phyloP scores from a whole-genome alignment of 1,140 invertebrate genomes.

The Drusus annulatus region DNA sequence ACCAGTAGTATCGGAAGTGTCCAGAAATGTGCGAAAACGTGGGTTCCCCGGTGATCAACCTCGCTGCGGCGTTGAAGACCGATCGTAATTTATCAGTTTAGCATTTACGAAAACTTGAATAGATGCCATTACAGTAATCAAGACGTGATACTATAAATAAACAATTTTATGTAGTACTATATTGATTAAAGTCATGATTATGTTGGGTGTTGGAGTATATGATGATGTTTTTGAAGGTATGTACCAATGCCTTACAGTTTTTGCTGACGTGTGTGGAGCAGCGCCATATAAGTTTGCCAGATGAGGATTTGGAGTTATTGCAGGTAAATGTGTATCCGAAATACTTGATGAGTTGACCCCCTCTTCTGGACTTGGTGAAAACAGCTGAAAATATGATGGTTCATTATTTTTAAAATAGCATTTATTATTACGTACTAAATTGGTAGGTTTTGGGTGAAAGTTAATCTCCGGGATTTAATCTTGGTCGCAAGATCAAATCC shows the following conservation, averaged over 20 bases:
- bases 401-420: too few relatives aligned
- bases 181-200: constrained; percentile 13
- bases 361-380: not conserved
- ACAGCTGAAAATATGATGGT: constrained; percentile 37
- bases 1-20: too few relatives aligned
- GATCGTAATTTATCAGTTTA: too few relatives aligned
- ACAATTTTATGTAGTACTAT: not conserved
- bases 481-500: too few relatives aligned
- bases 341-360: not conserved
- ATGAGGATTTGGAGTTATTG: not conserved
- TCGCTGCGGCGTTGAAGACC: too few relatives aligned
- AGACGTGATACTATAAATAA: too few relatives aligned
- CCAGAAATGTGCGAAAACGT: too few relatives aligned
- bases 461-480: too few relatives aligned
- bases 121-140: too few relatives aligned
- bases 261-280: constrained; percentile 61
- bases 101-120: too few relatives aligned
- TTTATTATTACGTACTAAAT: not conserved
- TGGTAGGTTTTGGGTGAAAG: too few relatives aligned
- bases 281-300: constrained; percentile 57
- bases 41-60: too few relatives aligned
- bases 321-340: constrained; percentile 29
- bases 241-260: constrained; percentile 60
- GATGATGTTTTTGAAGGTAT: constrained; percentile 60
- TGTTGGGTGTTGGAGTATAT: constrained; percentile 42